These are phyloP conservation scores for Uropsilus gracilis DNA, from an alignment of 2,113 vertebrate genomes.

Conservation along the genomic window DNA sequence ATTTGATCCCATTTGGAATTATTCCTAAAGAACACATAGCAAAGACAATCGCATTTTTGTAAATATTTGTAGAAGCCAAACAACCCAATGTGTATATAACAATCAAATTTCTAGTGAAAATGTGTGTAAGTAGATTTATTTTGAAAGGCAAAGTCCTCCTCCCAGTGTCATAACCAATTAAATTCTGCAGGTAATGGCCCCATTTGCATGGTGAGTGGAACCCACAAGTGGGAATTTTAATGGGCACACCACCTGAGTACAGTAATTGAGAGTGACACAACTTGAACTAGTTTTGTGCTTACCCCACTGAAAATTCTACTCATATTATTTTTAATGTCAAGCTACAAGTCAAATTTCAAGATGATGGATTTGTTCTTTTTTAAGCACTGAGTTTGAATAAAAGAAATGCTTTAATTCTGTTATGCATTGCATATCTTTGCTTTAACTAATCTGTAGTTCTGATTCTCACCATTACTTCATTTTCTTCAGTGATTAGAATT, in stretches of 20 bases:
- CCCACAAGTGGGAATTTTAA: slow-evolving; percentile 94
- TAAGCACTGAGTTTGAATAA: slow-evolving; percentile 92
- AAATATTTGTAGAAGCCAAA: slow-evolving; percentile 89
- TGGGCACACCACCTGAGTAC: slow-evolving; percentile 94
- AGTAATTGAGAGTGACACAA: slow-evolving; percentile 97
- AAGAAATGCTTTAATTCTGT: slow-evolving; percentile 87
- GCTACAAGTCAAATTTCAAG: slow-evolving; percentile 93
- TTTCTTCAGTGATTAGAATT: slow-evolving; percentile 88
- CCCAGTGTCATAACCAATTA: slow-evolving; percentile 96
- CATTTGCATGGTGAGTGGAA: slow-evolving; percentile 95
- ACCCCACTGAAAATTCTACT: slow-evolving; percentile 93
- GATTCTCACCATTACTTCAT: slow-evolving; percentile 85
- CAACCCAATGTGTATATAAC: slow-evolving; percentile 85
- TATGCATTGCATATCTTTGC: slow-evolving; percentile 87
- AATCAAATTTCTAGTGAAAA: slow-evolving; percentile 88
- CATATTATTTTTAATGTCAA: slow-evolving; percentile 95
- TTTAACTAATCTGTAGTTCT: slow-evolving; percentile 88
- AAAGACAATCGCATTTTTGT: slow-evolving; percentile 82
- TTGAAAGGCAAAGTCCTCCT: slow-evolving; percentile 89
- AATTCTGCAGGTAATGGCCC: slow-evolving; percentile 95
- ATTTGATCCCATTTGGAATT: slow-evolving; percentile 82
- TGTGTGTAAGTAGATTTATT: slow-evolving; percentile 92
- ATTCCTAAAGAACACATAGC: slow-evolving; percentile 76
- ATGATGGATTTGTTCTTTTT: slow-evolving; percentile 94
- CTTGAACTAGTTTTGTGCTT: slow-evolving; percentile 93